Base-by-base conservation (phyloP, 2,113 vertebrate species). In the Sinocyclocheilus maitianheensis region DNA sequence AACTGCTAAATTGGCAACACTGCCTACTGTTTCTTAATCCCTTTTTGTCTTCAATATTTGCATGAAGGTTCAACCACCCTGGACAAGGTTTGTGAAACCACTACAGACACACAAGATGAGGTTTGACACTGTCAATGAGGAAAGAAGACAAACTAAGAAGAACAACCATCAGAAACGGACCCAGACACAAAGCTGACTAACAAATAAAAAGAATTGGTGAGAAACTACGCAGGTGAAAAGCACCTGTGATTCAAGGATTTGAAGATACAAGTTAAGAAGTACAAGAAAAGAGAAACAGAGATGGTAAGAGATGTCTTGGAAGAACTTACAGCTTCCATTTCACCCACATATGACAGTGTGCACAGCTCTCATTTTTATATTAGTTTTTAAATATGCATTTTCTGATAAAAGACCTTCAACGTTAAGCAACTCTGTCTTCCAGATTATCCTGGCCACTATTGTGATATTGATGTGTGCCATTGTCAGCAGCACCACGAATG, bases 11-110 rank as follows among this genome's bases (percentile, higher is more conserved):
- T 3, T 18, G 48, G 46, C 2, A 48, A 51, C 12, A 51, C 46
- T 48, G 51, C 51, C 13, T 14, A 18, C 11, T 81, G 2, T 69
- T 43, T 71, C 37, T 11, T 22, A 1, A 18, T 22, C 22, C 22
- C 5, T 5, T 48, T 46, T 40, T 43, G 3, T 72, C 18, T 72
- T 37, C 37, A 72, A 43, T 1, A 75, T 43, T 74, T 43, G 37
- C 0, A 75, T 72, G 9, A 3, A 46, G 22, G 11, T 75, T 75
- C 0, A 46, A 7, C 4, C 5, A 75, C 6, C 40, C 72, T 75
- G 72, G 11, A 74, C 37, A 43, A 13, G 11, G 40, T 75, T 2
- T 34, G 30, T 75, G 40, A 75, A 87, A 84, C 63, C 81, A 78
- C 74, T 48, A 77, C 79, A 72, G 2, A 14, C 72, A 46, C 22